Conservation (phyloP, 2,113 vertebrate genomes). For the Poeciliopsis turrubarensis region DNA sequence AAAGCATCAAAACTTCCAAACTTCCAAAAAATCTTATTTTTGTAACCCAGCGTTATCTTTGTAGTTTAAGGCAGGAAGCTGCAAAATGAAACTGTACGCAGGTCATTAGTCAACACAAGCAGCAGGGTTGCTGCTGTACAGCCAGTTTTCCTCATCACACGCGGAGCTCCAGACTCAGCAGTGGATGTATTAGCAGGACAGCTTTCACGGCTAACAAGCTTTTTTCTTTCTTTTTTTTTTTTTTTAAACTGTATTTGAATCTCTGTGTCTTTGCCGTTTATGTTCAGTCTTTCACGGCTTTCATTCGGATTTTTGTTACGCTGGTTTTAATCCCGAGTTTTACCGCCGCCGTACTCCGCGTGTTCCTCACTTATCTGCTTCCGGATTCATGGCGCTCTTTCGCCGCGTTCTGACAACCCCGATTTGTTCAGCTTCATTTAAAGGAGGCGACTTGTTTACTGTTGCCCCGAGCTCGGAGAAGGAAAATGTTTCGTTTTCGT, state of each 20-base stretch:
- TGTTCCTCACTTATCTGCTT: not conserved
- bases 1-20: too few relatives aligned
- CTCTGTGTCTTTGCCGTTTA: not conserved
- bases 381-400: not conserved
- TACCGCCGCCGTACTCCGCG: not conserved
- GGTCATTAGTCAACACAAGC: not conserved
- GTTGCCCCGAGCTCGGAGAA: not conserved
- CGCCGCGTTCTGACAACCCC: not conserved
- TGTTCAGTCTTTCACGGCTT: not conserved
- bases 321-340: not conserved
- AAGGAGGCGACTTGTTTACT: not conserved
- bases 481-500: not conserved
- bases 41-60: not conserved
- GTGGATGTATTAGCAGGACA: not conserved
- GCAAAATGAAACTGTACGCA: not conserved
- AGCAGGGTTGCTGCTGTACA: not conserved
- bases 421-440: slow-evolving; percentile 1
- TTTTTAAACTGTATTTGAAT: not conserved
- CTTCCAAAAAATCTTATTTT: too few relatives aligned
- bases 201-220: not conserved
- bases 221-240: not conserved
- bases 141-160: not conserved
- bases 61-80: not conserved
- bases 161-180: not conserved
- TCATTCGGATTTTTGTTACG: not conserved